Evolutionary conservation across 1,140 invertebrate species (phyloP).

Genomic region (Macrotrachela quadricornifera): DNA sequence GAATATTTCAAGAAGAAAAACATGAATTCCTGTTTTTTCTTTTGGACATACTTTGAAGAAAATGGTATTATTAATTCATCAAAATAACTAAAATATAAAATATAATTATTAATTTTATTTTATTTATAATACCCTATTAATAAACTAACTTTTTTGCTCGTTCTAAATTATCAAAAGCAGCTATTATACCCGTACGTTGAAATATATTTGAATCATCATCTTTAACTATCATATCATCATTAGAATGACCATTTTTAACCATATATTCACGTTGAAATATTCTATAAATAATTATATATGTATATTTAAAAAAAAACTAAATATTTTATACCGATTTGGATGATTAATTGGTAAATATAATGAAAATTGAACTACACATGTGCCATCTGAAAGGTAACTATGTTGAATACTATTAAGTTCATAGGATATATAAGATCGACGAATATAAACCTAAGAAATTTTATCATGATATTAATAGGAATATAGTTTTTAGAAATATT

Average conservation of each 20-base stretch:
- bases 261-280: too few relatives aligned
- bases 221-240: constrained; percentile 8
- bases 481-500: too few relatives aligned
- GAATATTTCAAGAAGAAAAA: too few relatives aligned
- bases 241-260: constrained; percentile 9
- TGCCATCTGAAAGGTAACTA: constrained; percentile 39
- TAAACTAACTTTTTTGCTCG: constrained; percentile 40
- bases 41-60: too few relatives aligned
- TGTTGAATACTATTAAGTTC: constrained; percentile 39
- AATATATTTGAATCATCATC: not conserved
- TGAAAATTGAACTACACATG: constrained; percentile 76
- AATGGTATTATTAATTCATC: not conserved
- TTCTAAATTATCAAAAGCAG: constrained; percentile 65
- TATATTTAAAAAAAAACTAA: not conserved
- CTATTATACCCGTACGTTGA: constrained; percentile 64
- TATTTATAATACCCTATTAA: too few relatives aligned
- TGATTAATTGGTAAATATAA: constrained; percentile 79
- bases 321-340: constrained; percentile 35
- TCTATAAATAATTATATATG: too few relatives aligned
- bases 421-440: constrained; percentile 80
- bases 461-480: too few relatives aligned
- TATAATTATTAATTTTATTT: not conserved
- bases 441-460: constrained; percentile 41
- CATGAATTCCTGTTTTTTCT: too few relatives aligned
- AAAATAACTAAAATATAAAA: not conserved